phyloP scores from a whole-genome alignment of 2,888 invertebrate species.

The Drosophila kokeensis region DNA sequence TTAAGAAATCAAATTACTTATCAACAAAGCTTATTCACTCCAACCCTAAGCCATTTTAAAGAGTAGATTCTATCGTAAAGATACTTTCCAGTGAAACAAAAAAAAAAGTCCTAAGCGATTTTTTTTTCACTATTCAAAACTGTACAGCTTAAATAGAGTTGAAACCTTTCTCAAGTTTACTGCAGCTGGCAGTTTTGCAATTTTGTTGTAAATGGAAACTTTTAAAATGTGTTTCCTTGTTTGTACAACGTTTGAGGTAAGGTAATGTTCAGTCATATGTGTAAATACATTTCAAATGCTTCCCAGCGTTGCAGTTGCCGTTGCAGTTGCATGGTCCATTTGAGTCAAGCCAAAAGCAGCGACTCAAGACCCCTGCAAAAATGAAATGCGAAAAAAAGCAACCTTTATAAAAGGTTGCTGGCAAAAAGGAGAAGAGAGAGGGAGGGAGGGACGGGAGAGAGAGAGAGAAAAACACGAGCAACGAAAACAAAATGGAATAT shows the following conservation, averaged over 20 bases:
- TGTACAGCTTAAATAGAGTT: background rate
- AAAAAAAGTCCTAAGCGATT: background rate
- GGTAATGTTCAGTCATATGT: slow-evolving; percentile 50
- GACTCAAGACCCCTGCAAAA: slow-evolving; percentile 26
- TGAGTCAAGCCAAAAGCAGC: slow-evolving; percentile 49
- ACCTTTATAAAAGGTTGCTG: slow-evolving; percentile 44
- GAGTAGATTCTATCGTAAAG: background rate
- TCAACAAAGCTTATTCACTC: too few species aligned
- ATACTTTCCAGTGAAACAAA: background rate
- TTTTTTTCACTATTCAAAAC: background rate
- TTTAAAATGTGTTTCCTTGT: slow-evolving; percentile 32
- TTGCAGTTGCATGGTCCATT: slow-evolving; percentile 70
- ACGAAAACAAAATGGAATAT: slow-evolving; percentile 67
- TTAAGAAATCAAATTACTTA: too few species aligned
- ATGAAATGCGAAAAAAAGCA: slow-evolving; percentile 17
- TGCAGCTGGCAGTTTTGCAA: background rate
- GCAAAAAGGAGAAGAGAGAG: background rate
- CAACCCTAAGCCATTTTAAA: background rate
- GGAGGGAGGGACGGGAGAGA: background rate
- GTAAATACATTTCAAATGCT: slow-evolving; percentile 69
- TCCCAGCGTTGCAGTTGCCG: slow-evolving; percentile 55
- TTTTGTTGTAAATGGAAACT: background rate
- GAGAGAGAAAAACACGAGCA: slow-evolving; percentile 16
- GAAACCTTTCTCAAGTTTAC: background rate
- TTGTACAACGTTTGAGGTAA: slow-evolving; percentile 23